phyloP scores from a whole-genome alignment of 1,140 invertebrate species.

The Triops cancriformis region DNA sequence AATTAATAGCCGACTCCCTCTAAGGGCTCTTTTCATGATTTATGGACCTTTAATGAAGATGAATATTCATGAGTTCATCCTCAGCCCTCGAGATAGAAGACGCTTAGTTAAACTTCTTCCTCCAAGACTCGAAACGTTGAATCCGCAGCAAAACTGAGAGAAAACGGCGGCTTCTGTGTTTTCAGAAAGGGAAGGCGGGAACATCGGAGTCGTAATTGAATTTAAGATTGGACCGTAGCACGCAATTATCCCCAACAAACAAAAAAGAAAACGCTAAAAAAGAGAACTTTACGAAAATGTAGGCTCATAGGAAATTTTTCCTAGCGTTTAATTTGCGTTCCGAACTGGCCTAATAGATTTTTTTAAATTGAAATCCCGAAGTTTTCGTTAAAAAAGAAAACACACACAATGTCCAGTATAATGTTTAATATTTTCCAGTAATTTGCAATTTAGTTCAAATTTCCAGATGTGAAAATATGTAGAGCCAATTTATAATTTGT shows the following conservation, averaged over 20 bases:
- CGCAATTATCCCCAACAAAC: not conserved
- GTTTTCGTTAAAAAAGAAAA: no score
- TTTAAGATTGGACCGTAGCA: not conserved
- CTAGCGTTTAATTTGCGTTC: no score
- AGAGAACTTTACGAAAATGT: no score
- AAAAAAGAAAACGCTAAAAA: no score
- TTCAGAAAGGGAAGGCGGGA: not conserved
- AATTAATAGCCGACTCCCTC: not conserved
- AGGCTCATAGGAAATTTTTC: no score
- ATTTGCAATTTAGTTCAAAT: no score
- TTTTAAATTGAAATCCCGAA: no score
- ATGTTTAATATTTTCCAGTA: no score
- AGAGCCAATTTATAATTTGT: no score
- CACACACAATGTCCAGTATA: no score
- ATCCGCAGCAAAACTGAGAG: not conserved
- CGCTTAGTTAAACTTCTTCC: not conserved
- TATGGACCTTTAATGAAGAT: conserved; percentile 10
- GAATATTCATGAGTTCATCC: not conserved
- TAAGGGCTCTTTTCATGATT: not conserved
- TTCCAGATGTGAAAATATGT: no score
- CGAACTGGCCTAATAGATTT: no score
- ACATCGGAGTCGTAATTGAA: not conserved
- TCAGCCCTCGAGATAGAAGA: not conserved
- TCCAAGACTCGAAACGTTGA: not conserved
- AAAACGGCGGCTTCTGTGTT: not conserved